Base-by-base conservation (phyloP, 2,888 invertebrate genomes). In the Vannuccia rotundouncinata region DNA sequence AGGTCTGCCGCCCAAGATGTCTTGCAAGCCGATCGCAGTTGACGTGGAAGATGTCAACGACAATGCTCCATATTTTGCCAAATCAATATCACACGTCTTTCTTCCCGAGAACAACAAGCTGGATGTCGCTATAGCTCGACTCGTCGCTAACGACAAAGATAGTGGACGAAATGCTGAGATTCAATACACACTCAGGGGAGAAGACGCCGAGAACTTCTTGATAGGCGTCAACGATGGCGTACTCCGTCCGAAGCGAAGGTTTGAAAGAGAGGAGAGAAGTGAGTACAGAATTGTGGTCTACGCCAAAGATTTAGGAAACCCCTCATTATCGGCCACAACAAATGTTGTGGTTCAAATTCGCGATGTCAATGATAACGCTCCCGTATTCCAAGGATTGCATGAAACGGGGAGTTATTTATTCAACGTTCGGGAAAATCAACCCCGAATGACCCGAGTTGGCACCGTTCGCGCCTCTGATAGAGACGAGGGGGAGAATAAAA, bases 41-140 rank as follows among this genome's bases (percentile, higher is more conserved):
- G 77, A 77, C 31, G 77, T 77, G 30, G 31, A 77, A 77, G 77
- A 77, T 25, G 77, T 31, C 10, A 77, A 77, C 25, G 77, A 77
- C n/a, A 77, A 77, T 45, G 31, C 17, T 77, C 77, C 77, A 45
- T 2, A 31, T 31, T 45, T 77, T 25, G 27, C 45, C 1, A 77
- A 73, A 17, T 29, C 29, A 17, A 2, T 31, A n/a, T 30, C 31
- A 31, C 1, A 25, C 27, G 31, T 31, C 10, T 25, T 45, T 2
- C 10, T 77, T 1, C 31, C 30, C 10, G 77, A 77, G n/a, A 77
- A 77, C 31, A 77, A 77, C 59, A 30, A 77, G n/a, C 31, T 45
- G 1, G 45, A 45, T 17, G 59, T 77, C 10, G 77, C 45, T 22
- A 25, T 77, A 30, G 30, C 45, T n/a, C 30, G 59, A 45, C 31